A percentile compares a stretch with the other conserved stretches of the same genome.
Evolutionary conservation across 2,888 invertebrate genomes (phyloP).

Genomic region (Ptychoptera contaminata): DNA sequence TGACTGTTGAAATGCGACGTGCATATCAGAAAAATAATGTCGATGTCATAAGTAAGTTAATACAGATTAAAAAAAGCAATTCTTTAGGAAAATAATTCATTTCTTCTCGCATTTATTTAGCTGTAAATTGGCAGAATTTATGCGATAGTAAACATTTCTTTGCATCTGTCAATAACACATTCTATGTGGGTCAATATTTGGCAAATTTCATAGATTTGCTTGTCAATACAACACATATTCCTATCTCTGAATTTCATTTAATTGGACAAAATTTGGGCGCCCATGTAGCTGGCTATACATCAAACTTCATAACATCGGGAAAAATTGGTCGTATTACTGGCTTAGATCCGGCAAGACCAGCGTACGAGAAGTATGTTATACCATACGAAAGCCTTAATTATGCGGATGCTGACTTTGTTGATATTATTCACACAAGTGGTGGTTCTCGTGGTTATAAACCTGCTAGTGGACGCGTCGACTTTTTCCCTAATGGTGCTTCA

Average conservation of each 20-base stretch:
- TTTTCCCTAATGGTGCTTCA: conserved; percentile 1
- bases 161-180: conserved; percentile 24
- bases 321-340: conserved; percentile 43
- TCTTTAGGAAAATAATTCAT: not conserved
- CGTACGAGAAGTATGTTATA: conserved; percentile 32
- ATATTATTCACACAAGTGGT: conserved; percentile 56
- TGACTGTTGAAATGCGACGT: conserved; percentile 25
- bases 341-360: conserved; percentile 53
- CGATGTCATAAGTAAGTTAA: not conserved
- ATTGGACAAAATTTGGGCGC: conserved; percentile 42
- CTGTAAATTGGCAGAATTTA: conserved; percentile 28
- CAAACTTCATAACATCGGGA: conserved; percentile 29
- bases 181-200: conserved; percentile 25
- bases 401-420: conserved; percentile 54
- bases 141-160: conserved; percentile 28
- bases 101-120: conserved; percentile 8
- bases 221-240: conserved; percentile 3
- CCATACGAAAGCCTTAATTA: conserved; percentile 37
- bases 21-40: conserved; percentile 22
- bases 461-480: not conserved
- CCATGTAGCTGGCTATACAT: conserved; percentile 43
- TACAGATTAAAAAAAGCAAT: not conserved
- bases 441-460: conserved; percentile 44
- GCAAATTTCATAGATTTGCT: conserved; percentile 17
- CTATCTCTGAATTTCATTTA: conserved; percentile 20